These are phyloP conservation scores for Thymelicus acteon DNA, from an alignment of 2,888 invertebrate species.

Conservation along the genomic window DNA sequence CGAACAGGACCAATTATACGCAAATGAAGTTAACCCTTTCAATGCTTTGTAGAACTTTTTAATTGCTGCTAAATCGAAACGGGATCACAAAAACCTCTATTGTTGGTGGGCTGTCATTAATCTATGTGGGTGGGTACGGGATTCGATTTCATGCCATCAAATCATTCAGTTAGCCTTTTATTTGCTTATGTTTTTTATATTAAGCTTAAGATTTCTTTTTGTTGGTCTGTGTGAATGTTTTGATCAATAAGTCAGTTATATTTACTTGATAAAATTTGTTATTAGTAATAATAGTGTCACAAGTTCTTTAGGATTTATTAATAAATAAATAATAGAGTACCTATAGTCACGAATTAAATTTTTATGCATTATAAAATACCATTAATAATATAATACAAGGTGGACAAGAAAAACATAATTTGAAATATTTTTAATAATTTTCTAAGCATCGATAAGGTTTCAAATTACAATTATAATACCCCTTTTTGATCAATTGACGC, in stretches of 20 bases:
- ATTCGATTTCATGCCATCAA: constrained; percentile 58
- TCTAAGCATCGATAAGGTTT: constrained; percentile 50
- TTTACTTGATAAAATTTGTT: too few species aligned
- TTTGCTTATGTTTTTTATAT: constrained; percentile 14
- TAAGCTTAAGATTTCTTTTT: constrained; percentile 9
- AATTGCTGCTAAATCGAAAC: constrained; percentile 82
- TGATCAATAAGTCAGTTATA: background rate
- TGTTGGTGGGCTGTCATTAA: constrained; percentile 70
- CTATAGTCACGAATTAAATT: too few species aligned
- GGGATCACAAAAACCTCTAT: constrained; percentile 70
- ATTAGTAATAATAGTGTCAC: too few species aligned
- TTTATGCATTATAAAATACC: too few species aligned
- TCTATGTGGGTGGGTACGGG: constrained; percentile 73
- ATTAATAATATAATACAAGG: too few species aligned
- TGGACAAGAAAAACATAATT: background rate
- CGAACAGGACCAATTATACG: constrained; percentile 69
- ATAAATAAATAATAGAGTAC: too few species aligned
- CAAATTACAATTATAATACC: constrained; percentile 51
- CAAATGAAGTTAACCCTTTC: constrained; percentile 77
- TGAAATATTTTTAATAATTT: constrained; percentile 1
- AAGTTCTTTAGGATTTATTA: too few species aligned
- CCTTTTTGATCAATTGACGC: constrained; percentile 49
- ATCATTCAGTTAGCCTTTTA: constrained; percentile 43
- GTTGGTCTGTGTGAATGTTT: background rate
- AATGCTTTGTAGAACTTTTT: constrained; percentile 75